Evolutionary conservation across 2,113 vertebrate species (phyloP), one percentile per base, ranked within the genome.

Genomic region (Melierax canorus): DNA sequence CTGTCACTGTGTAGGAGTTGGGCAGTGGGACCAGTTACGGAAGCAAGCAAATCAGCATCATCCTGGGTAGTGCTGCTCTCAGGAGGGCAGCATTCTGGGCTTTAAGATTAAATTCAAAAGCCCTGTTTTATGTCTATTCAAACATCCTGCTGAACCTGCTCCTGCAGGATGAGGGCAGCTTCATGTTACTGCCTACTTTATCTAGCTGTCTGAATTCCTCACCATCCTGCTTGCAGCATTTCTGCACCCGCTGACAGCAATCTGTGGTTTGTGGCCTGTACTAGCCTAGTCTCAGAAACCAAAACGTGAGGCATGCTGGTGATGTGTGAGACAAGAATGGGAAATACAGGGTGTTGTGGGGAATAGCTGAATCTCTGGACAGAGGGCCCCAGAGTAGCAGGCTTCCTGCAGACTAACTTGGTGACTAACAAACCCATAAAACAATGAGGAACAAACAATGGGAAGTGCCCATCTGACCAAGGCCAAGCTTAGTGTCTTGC

Each of bases 401-500:
- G 91, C 76, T 91, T 92, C 86, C 88, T 89, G 77, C 69, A 62
- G 73, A 30, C 73, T 41, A 80, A 58, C 55, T 50, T 2, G 4
- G 43, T 94, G 89, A 96, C 32, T 58, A 96, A 92, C 67, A 39
- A 60, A 95, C 89, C 75, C 7, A 15, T 91, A 80, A 34, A 95
- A 91, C 64, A 90, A 81, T 38, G 53, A 92, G 91, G 86, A 96
- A 94, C 80, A 53, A 92, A 76, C 4, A 1, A 48, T 38, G 73
- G 83, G 94, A 97, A 91, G 86, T 64, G 60, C 64, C 51, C 34
- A 41, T 55, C 62, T 80, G 82, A 45, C 34, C 72, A 48, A 63
- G 75, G 63, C 63, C 39, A 18, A n/a, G 71, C 71, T 76, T 9
- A 0, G 19, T 45, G 86, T 62, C 86, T 78, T 87, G 89, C 73